phyloP scores from a whole-genome alignment of 2,888 invertebrate species.

The Idaea aversata region DNA sequence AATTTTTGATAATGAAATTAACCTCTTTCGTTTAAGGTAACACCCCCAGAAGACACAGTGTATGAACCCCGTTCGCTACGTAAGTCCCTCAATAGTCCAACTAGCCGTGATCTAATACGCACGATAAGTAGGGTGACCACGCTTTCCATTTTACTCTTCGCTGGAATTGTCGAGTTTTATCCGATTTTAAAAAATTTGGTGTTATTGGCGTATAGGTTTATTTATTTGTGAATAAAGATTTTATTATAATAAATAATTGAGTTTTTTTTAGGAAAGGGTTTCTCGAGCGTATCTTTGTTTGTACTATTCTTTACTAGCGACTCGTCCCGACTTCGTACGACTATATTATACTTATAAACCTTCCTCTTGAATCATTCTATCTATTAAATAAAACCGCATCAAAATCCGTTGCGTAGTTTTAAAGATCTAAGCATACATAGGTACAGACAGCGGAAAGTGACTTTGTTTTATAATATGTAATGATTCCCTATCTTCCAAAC shows the following conservation, averaged over 20 bases:
- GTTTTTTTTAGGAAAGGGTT: neutral
- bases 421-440: no score
- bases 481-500: no score
- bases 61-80: constrained; percentile 50
- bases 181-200: constrained; percentile 46
- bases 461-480: no score
- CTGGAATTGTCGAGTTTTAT: constrained; percentile 55
- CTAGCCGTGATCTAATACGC: constrained; percentile 39
- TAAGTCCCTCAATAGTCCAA: constrained; percentile 38
- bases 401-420: no score
- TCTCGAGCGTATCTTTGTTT: no score
- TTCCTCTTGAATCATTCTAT: no score
- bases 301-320: no score
- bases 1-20: neutral
- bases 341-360: no score
- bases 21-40: constrained; percentile 44
- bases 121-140: constrained; percentile 50
- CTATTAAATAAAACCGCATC: no score
- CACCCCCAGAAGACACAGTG: constrained; percentile 47
- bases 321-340: no score
- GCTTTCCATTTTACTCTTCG: constrained; percentile 43
- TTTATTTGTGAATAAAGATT: constrained; percentile 31
- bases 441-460: no score
- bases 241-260: neutral
- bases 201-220: constrained; percentile 32